These are phyloP conservation scores for Onychomys arenicola DNA, from an alignment of 2,797 vertebrate species.

Conservation along the genomic window DNA sequence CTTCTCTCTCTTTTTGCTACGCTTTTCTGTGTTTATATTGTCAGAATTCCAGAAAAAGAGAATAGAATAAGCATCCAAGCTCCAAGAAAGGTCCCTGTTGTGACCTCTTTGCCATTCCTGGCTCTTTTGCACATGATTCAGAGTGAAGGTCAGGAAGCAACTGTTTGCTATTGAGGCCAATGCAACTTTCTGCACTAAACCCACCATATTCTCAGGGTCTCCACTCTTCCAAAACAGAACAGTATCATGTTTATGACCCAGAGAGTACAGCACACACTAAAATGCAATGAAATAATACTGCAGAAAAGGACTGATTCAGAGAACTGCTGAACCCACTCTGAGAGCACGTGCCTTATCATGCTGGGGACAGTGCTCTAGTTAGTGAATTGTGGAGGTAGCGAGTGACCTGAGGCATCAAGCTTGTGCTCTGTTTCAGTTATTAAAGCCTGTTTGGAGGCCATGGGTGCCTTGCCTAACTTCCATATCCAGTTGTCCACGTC, in stretches of 20 bases:
- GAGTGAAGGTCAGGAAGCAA: neutral
- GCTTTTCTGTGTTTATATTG: neutral
- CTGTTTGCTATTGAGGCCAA: fast-evolving
- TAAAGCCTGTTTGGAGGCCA: neutral
- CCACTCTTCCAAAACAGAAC: neutral
- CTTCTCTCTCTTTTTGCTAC: neutral
- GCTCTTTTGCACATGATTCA: neutral
- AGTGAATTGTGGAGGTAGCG: neutral
- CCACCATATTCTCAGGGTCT: neutral
- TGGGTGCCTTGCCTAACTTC: neutral
- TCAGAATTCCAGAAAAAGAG: constrained; percentile 7
- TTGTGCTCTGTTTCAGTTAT: neutral
- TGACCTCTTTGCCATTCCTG: neutral
- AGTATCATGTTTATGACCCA: neutral
- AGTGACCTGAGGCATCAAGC: neutral
- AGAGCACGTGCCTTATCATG: neutral
- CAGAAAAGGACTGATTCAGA: neutral
- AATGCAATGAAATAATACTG: neutral
- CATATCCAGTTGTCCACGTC: neutral
- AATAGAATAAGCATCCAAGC: neutral
- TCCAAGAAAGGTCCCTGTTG: neutral
- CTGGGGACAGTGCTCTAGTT: neutral
- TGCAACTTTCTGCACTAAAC: neutral
- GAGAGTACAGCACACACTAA: neutral
- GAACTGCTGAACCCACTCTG: neutral